Base-by-base conservation (phyloP, 2,113 vertebrate species). In the Salvelinus alpinus region DNA sequence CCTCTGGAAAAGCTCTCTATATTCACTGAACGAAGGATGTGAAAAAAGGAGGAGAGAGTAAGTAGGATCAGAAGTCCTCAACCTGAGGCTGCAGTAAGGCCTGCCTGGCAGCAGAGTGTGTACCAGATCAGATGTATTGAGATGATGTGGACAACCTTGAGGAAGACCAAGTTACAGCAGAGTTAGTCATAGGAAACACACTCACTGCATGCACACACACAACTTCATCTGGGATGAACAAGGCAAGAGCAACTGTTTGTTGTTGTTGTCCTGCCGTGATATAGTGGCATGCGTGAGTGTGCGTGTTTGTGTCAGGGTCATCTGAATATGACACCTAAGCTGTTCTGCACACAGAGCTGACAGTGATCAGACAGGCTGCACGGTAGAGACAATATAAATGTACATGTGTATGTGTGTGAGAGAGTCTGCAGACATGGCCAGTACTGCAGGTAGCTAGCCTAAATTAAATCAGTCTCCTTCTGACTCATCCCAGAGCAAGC, bases 221-320 rank as follows among this genome's bases (percentile, higher is more conserved):
- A 31, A 25, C 62, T 71, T 73, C 68, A 78, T 64, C 73, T 69
- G 71, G 62, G 51, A 18, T 47, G 7, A 51, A 25, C 38, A 2
- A 29, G 29, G 73, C 54, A 70, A 44, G 8, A 64, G 80, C 47
- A 48, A 51, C 48, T 51, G 48, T 13, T 51, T 48, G 47, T 51
- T 51, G 48, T 51, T 16, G 77, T 75, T 80, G 72, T 74, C 75
- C 60, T 25, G 60, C 57, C 5, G 64, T 79, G 80, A 82, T 73
- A 72, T 73, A 77, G 74, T 71, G 76, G 29, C 57, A n/a, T 60
- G 57, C n/a, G 2, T 60, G 25, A 2, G 57, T 22, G 51, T 13
- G 51, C 67, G 77, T 29, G 60, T 27, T 5, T 31, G 31, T 34
- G 31, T 6, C 31, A 34, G 31, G 31, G 31, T 34, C 1, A 34